phyloP scores from a whole-genome alignment of 2,888 invertebrate genomes.

The Caenorhabditis imperialis region DNA sequence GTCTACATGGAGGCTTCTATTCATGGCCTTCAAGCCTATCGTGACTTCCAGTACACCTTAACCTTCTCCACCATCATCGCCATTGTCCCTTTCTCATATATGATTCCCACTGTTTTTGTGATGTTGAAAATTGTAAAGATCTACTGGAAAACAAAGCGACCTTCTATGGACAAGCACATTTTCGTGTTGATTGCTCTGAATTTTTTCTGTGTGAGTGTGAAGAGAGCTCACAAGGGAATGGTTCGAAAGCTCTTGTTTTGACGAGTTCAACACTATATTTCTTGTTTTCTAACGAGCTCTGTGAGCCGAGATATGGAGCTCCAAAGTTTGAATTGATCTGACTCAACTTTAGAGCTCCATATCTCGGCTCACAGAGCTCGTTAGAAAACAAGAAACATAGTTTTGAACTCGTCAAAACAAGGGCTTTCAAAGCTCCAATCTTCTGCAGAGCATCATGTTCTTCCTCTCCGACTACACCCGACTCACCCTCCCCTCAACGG shows the following conservation, averaged over 20 bases:
- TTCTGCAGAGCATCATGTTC: conserved; percentile 27
- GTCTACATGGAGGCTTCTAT: conserved; percentile 42
- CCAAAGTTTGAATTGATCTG: no score
- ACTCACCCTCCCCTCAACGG: conserved; percentile 33
- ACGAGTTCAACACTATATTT: no score
- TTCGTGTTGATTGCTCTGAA: conserved; percentile 20
- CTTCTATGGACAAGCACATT: conserved; percentile 26
- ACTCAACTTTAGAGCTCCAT: no score
- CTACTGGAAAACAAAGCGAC: not conserved
- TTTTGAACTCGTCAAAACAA: no score
- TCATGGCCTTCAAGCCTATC: conserved; percentile 20
- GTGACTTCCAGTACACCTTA: conserved; percentile 23
- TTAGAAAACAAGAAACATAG: no score
- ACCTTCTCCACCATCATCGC: conserved; percentile 38
- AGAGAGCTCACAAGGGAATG: no score
- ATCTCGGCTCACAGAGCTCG: no score
- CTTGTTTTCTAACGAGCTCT: no score
- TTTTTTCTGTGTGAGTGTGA: conserved; percentile 19
- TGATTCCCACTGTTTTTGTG: conserved; percentile 26
- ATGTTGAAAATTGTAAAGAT: conserved; percentile 20
- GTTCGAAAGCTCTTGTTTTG: no score
- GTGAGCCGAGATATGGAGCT: no score
- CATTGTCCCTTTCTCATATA: conserved; percentile 20
- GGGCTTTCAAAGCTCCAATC: no score
- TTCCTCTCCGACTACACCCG: conserved; percentile 33